Base-by-base conservation (phyloP, 2,797 vertebrate species). In the Phaenicophaeus curvirostris region DNA sequence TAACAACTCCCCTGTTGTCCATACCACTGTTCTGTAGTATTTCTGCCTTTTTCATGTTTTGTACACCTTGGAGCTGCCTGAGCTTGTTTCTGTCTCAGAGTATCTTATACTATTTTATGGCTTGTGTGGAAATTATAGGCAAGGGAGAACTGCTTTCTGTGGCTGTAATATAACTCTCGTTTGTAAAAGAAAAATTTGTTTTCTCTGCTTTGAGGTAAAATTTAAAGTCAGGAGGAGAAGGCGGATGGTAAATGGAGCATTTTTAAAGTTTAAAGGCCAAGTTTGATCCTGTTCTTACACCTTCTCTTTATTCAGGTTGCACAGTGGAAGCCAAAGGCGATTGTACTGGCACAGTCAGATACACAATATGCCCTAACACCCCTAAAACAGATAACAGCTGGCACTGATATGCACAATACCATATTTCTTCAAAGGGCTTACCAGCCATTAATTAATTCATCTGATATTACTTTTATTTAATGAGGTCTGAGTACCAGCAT, bases 371-470 rank as follows among this genome's bases (percentile, higher is more conserved):
- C 21, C 35, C 42, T 3, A 6, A 37, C 71, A 54, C 8, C 21
- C 18, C 51, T 77, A 72, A 79, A 93, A 87, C 51, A 93, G 75
- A 58, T 75, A 87, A 41, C 53, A 74, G 37, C 37, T 90, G 59
- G 41, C 78, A 57, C 11, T 39, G 58, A 55, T 67, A 51, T 3
- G 63, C 11, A n/a, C 27, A 68, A 39, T 53, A 76, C 25, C 6
- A 4, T 65, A 71, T 58, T 89, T 90, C 62, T 89, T 91, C 65
- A 71, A 79, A 30, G 24, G 41, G 42, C 19, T 92, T 86, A 88
- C n/a, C 35, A 77, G 74, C 19, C 44, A 71, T 67, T 58, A 69
- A 51, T 74, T 94, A 87, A 85, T 93, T 85, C 95, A 93, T 75
- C 69, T 0, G 0, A 44, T 46, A 68, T 31, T 57, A 44, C 30